Base-by-base conservation (phyloP, 2,888 invertebrate species). In the Leucophenga maculata region DNA sequence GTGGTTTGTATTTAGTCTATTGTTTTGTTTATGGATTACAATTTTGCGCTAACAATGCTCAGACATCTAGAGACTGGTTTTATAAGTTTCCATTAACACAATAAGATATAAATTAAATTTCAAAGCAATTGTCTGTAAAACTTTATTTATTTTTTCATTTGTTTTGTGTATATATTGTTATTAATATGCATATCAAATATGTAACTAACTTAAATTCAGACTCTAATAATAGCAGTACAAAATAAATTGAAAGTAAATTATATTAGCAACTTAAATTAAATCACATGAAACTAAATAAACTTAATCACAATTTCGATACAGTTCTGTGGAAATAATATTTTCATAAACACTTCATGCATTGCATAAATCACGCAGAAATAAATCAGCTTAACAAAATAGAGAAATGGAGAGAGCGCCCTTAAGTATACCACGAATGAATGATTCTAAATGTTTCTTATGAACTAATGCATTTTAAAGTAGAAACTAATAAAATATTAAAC, bases 181-280 rank as follows among this genome's bases (percentile, higher is more conserved):
- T 4, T 50, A 16, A 11, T 50, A n/a, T 50, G 18, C 18, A 50
- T 39, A 39, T 39, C 39, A 39, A 39, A 39, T 39, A 39, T 39
- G 11, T 39, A 39, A 26, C 11, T 39, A 39, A 39, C 39, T 39
- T 39, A 39, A 39, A 39, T 39, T 6, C 39, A 39, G 39, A 39
- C 39, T 39, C 11, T 39, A 39, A 39, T 6, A 39, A 39, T 39
- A 26, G 26, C 26, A 26, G 26, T 26, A 26, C 26, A 46, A 46
- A 46, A 50, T 50, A 50, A 50, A 16, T 50, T 50, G 50, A 50
- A 50, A 50, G n/a, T 50, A 39, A 50, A 50, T 6, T n/a, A 50
- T n/a, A n/a, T n/a, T 50, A 59, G 62, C 62, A 64, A 64, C 62
- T 64, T 46, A 64, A 64, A 14, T 22, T 64, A 64, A 64, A 64